Percentiles rank a stretch among this genome's conserved stretches.
Evolutionary conservation across 2,113 vertebrate genomes (phyloP).

Genomic region (Chaenocephalus aceratus): DNA sequence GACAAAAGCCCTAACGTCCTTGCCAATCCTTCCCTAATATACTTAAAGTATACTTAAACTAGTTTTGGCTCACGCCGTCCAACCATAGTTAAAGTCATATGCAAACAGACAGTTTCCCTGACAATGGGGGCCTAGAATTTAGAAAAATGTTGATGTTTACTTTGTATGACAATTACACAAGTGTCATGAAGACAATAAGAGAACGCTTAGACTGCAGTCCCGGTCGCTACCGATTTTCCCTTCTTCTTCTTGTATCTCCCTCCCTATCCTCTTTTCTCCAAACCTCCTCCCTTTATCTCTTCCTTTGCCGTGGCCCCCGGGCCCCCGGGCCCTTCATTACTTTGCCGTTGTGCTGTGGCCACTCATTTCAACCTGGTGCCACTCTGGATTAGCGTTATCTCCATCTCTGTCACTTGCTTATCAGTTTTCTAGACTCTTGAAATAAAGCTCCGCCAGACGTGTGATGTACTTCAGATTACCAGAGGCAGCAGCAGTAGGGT

Average conservation of each 20-base stretch:
- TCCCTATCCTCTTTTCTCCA: neutral
- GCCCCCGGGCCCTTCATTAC: slow-evolving; percentile 67
- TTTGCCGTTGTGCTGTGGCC: slow-evolving; percentile 49
- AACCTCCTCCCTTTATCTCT: neutral
- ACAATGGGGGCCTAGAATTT: neutral
- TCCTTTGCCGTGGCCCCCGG: slow-evolving; percentile 49
- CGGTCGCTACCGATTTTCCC: slow-evolving; percentile 9
- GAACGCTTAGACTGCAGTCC: neutral
- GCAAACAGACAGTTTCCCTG: neutral
- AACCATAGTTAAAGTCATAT: neutral
- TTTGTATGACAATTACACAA: neutral
- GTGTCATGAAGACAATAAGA: neutral
- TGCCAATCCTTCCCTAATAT: neutral
- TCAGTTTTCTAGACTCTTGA: slow-evolving; percentile 75
- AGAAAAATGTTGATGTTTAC: too few species aligned
- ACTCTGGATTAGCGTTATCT: slow-evolving; percentile 74
- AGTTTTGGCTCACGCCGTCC: neutral
- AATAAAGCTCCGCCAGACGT: slow-evolving; percentile 71
- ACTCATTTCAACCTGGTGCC: slow-evolving; percentile 48
- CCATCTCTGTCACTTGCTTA: slow-evolving; percentile 79
- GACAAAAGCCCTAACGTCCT: neutral
- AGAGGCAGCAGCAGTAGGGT: slow-evolving; percentile 60
- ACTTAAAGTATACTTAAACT: too few species aligned
- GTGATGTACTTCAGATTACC: slow-evolving; percentile 78
- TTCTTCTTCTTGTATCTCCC: slow-evolving; percentile 5